Conservation (phyloP, 2,113 vertebrate genomes). For the Amazona guildingii region DNA sequence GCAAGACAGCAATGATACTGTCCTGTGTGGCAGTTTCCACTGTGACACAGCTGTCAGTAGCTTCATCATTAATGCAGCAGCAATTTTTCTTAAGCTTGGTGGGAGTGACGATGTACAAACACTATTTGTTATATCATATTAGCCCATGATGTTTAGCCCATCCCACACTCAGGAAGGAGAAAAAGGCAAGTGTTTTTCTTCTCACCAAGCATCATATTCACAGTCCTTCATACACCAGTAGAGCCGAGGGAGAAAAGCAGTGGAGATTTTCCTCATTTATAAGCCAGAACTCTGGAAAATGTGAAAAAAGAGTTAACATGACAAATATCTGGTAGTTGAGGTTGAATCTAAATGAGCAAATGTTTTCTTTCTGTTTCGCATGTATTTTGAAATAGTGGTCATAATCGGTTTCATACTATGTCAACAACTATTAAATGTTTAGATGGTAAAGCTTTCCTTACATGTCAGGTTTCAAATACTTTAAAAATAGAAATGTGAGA, state of each 20-base stretch:
- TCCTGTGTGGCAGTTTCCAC: not conserved
- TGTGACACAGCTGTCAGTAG: not conserved
- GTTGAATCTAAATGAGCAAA: not conserved
- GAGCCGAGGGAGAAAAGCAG: rapidly evolving
- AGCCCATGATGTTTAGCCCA: not conserved
- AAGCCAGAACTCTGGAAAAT: not conserved
- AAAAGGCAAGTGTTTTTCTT: not conserved
- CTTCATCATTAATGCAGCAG: not conserved
- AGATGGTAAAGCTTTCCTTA: not conserved
- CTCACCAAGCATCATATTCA: not conserved
- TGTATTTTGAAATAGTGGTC: not conserved
- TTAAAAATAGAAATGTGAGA: not conserved
- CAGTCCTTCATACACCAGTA: not conserved
- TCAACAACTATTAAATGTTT: not conserved
- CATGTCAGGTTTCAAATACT: not conserved
- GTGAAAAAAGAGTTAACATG: not conserved
- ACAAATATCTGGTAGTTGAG: not conserved
- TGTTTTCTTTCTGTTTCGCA: not conserved
- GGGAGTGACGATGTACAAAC: not conserved
- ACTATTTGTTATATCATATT: not conserved
- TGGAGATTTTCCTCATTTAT: not conserved
- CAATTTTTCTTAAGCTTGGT: not conserved
- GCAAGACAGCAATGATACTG: not conserved
- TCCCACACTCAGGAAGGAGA: not conserved
- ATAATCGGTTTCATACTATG: not conserved